Evolutionary conservation across 2,888 invertebrate genomes (phyloP), one percentile per base, ranked within the genome.

Genomic region (Hoplodrina blanda): DNA sequence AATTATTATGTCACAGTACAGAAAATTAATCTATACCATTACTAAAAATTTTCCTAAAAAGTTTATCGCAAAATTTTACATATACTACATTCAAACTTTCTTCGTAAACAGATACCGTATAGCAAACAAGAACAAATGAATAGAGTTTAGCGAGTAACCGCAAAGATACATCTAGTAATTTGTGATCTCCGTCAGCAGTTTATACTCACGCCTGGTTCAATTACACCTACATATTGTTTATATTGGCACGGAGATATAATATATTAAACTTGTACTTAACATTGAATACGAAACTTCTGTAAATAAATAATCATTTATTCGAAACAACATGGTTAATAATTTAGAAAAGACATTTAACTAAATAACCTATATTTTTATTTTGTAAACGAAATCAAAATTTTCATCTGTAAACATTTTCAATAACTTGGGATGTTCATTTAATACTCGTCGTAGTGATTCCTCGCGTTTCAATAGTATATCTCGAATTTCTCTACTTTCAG

Each of bases 371-470:
- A 52, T 19, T 71, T 69, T 80, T 7, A 84, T 73, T 37, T 62
- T 69, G 15, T 84, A 84, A 44, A 78, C 61, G 81, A 91, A 91
- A 85, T 93, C 91, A 80, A 90, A 94, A 82, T 82, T 85, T 89
- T 95, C 94, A 65, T 95, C 94, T 2, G 92, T 93, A 75, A 95
- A 93, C 68, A 95, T 76, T 82, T 94, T 91, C 6, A 93, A 85
- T 65, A 95, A 86, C 59, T 92, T 92, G 15, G 94, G 93, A 84
- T 93, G 88, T 55, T 89, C 69, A 25, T 89, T 82, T 25, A 95
- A 73, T 15, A 95, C 50, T 68, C 82, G 84, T 60, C 83, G 78
- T n/a, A 95, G 52, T 50, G 94, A 94, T 50, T 57, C 60, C 78
- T 89, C 91, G 3, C 95, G 92, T 74, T 86, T 91, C 10, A 65